Evolutionary conservation across 2,888 invertebrate genomes (phyloP).

Genomic region (Alsophila aescularia): DNA sequence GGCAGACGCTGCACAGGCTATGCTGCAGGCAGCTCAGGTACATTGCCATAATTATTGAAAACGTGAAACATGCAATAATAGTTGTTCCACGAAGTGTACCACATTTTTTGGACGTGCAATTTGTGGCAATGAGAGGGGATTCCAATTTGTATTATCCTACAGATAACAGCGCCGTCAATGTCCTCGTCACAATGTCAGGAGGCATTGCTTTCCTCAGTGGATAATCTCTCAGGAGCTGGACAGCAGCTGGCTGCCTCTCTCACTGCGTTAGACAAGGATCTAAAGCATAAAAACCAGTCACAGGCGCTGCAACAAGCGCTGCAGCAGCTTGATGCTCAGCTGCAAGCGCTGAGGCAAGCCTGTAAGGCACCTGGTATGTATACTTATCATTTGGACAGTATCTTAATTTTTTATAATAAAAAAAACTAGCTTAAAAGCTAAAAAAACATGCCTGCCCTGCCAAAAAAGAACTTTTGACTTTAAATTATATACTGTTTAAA

Average conservation of each 20-base stretch:
- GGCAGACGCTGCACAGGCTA: slow-evolving; percentile 47
- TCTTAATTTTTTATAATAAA: neutral
- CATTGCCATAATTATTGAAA: neutral
- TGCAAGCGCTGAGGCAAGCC: slow-evolving; percentile 16
- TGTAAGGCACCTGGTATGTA: slow-evolving; percentile 18
- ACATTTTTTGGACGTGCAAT: neutral
- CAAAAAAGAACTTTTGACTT: no score
- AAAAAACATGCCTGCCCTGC: no score
- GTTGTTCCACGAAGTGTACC: no score
- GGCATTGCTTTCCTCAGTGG: slow-evolving; percentile 43
- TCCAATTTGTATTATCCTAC: no score
- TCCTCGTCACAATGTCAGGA: slow-evolving; percentile 34
- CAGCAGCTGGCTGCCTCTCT: slow-evolving; percentile 32
- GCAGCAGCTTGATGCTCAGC: slow-evolving; percentile 33
- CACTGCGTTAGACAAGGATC: slow-evolving; percentile 24
- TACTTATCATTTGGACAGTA: neutral
- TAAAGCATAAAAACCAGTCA: slow-evolving; percentile 22
- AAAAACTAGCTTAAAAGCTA: no score
- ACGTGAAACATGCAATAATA: no score
- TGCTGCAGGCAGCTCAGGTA: slow-evolving; percentile 55
- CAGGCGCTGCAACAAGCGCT: slow-evolving; percentile 30
- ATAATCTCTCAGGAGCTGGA: slow-evolving; percentile 36
- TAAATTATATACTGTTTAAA: no score
- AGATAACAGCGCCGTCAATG: slow-evolving; percentile 52
- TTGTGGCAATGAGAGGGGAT: slow-evolving; percentile 15